phyloP scores from a whole-genome alignment of 2,797 vertebrate species.

The Masticophis lateralis region DNA sequence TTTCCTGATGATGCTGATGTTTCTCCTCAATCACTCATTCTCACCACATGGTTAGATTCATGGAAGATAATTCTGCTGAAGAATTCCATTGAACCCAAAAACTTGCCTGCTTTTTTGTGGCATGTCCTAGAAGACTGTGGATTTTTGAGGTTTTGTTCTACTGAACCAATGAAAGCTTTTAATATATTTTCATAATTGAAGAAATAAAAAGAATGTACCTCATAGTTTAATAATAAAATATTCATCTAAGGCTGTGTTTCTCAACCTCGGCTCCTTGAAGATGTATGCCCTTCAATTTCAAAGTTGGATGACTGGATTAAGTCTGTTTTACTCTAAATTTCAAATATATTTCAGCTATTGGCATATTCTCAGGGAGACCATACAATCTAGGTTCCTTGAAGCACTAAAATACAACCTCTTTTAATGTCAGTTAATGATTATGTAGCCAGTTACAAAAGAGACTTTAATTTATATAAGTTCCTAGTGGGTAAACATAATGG shows the following conservation, averaged over 20 bases:
- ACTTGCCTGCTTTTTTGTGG: not conserved
- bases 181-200: not conserved
- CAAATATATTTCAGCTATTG: not conserved
- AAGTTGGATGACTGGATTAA: not conserved
- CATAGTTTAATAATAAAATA: not conserved
- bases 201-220: not conserved
- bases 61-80: not conserved
- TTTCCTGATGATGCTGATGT: not conserved
- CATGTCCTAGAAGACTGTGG: not conserved
- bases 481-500: slow-evolving; percentile 30
- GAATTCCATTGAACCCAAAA: not conserved
- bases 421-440: slow-evolving; percentile 14
- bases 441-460: slow-evolving; percentile 24
- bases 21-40: not conserved
- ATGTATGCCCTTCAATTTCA: not conserved
- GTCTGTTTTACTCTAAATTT: not conserved
- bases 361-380: not conserved
- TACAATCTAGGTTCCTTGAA: slow-evolving; percentile 4
- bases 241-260: not conserved
- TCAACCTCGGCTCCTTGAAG: not conserved
- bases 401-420: slow-evolving; percentile 21
- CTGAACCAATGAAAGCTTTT: not conserved
- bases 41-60: not conserved
- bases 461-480: slow-evolving; percentile 32
- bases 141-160: not conserved